Conservation (phyloP, 2,888 invertebrate genomes). For the Tribolium freemani region DNA sequence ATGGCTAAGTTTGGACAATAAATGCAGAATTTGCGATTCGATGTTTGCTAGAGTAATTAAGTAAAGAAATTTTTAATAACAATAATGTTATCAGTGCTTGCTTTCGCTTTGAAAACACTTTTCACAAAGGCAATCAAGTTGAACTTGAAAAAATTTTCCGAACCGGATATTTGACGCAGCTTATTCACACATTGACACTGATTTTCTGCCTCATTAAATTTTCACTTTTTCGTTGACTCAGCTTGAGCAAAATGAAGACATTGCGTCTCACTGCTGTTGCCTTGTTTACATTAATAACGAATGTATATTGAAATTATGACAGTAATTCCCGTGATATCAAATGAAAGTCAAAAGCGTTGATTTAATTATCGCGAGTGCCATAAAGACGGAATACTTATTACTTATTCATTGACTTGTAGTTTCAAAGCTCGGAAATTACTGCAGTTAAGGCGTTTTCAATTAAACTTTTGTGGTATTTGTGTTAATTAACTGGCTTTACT, state of each 20-base stretch:
- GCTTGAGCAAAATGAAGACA: background rate
- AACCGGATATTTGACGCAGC: too few relatives aligned
- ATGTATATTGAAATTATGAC: too few relatives aligned
- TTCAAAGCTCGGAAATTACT: background rate
- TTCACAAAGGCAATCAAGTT: background rate
- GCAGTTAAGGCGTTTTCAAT: background rate
- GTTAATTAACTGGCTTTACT: background rate
- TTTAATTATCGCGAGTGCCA: background rate
- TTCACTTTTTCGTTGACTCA: background rate
- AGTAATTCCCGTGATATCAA: background rate
- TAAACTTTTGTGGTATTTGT: background rate
- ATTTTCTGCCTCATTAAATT: background rate
- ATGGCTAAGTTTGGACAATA: background rate
- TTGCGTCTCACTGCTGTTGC: background rate
- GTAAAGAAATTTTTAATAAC: background rate
- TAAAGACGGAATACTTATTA: background rate
- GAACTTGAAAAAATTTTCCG: background rate
- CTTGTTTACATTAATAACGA: background rate
- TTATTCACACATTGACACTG: background rate
- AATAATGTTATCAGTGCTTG: background rate
- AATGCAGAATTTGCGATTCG: background rate
- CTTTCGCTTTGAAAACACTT: background rate
- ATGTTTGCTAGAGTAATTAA: too few relatives aligned
- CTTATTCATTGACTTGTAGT: background rate
- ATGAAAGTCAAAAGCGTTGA: background rate